phyloP scores from a whole-genome alignment of 2,797 vertebrate species.

The Ciconia nigra region DNA sequence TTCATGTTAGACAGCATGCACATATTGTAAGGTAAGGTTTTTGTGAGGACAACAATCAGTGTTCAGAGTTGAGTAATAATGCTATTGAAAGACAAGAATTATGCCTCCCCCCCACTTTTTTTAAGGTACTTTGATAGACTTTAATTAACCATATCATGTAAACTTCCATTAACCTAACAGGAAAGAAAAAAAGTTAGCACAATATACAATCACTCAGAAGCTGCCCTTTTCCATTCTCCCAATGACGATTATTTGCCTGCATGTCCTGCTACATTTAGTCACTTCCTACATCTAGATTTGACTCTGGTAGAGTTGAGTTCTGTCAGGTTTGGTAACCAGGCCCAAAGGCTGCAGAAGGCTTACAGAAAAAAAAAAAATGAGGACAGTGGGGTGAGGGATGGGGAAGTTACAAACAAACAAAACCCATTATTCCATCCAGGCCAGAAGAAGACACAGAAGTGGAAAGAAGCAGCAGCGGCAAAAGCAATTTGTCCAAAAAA shows the following conservation, averaged over 20 bases:
- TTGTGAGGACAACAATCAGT: not conserved
- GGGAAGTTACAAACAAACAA: not conserved
- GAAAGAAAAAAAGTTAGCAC: not conserved
- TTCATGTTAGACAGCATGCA: not conserved
- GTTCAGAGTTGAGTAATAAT: not conserved
- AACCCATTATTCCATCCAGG: not conserved
- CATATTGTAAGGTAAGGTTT: not conserved
- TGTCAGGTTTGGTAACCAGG: not conserved
- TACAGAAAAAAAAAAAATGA: not conserved
- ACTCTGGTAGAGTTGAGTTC: not conserved
- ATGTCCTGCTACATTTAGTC: not conserved
- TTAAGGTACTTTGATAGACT: not conserved
- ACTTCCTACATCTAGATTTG: not conserved
- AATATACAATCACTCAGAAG: not conserved
- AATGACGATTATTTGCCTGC: accelerated
- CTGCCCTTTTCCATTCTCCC: not conserved
- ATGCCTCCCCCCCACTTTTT: accelerated
- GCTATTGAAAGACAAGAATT: not conserved
- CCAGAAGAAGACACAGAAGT: not conserved
- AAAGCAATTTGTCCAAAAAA: not conserved
- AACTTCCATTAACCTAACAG: not conserved
- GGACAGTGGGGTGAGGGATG: not conserved
- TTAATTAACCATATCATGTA: not conserved
- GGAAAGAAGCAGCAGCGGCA: not conserved
- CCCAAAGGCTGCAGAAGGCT: not conserved